These are phyloP conservation scores for Drosophila testacea DNA, from an alignment of 2,888 invertebrate genomes.

Conservation along the genomic window DNA sequence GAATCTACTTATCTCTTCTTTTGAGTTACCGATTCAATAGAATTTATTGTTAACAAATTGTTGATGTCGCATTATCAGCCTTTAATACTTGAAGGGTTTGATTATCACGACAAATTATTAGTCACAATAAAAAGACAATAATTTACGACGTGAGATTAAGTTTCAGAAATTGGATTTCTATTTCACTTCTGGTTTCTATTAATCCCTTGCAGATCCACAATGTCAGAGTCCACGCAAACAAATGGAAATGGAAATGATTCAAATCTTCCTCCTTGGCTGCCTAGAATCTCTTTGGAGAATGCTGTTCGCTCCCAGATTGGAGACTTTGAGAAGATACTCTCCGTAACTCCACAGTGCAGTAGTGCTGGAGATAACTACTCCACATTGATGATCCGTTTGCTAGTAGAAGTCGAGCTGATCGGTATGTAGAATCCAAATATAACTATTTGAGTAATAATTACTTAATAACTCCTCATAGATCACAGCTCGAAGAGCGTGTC, in stretches of 20 bases:
- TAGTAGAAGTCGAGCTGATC: constrained; percentile 70
- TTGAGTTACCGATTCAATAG: not conserved
- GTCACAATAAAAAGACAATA: constrained; percentile 8
- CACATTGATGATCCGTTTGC: constrained; percentile 76
- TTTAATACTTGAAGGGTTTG: constrained; percentile 1
- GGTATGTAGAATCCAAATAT: constrained; percentile 57
- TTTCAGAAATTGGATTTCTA: constrained; percentile 1
- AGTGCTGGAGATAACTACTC: constrained; percentile 76
- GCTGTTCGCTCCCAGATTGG: constrained; percentile 72
- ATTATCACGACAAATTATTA: constrained; percentile 4
- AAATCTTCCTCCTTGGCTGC: constrained; percentile 74
- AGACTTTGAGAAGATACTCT: constrained; percentile 64
- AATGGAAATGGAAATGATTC: constrained; percentile 50
- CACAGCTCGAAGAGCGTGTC: constrained; percentile 58
- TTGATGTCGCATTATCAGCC: constrained; percentile 17
- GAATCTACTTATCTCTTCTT: constrained; percentile 1
- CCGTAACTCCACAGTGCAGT: constrained; percentile 48
- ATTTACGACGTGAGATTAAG: constrained; percentile 29
- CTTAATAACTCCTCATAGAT: constrained; percentile 49
- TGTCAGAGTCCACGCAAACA: constrained; percentile 52
- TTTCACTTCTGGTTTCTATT: constrained; percentile 1
- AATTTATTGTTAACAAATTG: constrained; percentile 11
- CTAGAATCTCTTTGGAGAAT: constrained; percentile 65
- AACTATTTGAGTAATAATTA: not conserved
- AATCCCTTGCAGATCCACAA: constrained; percentile 37